Evolutionary conservation across 2,888 invertebrate genomes (phyloP).

Genomic region (Drosophila pegasa): DNA sequence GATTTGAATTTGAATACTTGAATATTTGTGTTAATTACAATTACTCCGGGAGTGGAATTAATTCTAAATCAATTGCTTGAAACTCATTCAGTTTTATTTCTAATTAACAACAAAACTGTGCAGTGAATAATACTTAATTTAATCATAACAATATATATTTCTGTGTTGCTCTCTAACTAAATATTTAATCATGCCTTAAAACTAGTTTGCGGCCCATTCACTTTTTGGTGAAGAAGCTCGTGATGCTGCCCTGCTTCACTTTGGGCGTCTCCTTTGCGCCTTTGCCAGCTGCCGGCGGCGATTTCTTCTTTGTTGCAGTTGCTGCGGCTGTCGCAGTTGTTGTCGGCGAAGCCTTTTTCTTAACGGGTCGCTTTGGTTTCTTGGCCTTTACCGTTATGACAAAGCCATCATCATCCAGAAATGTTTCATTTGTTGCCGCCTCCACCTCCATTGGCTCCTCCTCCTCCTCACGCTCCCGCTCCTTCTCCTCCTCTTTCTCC

Average conservation of each 20-base stretch:
- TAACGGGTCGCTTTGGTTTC: constrained; percentile 47
- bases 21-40: too few relatives aligned
- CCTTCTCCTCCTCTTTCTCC: constrained; percentile 31
- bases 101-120: background rate
- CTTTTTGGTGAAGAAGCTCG: constrained; percentile 82
- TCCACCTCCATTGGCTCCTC: constrained; percentile 39
- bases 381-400: constrained; percentile 80
- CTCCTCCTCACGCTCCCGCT: constrained; percentile 51
- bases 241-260: constrained; percentile 82
- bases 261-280: constrained; percentile 65
- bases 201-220: constrained; percentile 36
- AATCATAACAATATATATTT: background rate
- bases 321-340: constrained; percentile 22
- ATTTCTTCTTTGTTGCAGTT: constrained; percentile 59
- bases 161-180: background rate
- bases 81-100: background rate
- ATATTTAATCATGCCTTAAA: constrained; percentile 6
- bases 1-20: too few relatives aligned
- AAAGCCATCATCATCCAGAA: constrained; percentile 83
- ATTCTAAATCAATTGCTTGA: background rate
- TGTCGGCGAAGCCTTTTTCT: constrained; percentile 55
- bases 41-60: too few relatives aligned
- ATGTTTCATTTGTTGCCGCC: constrained; percentile 72
- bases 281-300: constrained; percentile 57
- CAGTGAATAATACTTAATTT: background rate